These are phyloP conservation scores for Chrosomus eos DNA, from an alignment of 2,797 vertebrate genomes.

Conservation along the genomic window DNA sequence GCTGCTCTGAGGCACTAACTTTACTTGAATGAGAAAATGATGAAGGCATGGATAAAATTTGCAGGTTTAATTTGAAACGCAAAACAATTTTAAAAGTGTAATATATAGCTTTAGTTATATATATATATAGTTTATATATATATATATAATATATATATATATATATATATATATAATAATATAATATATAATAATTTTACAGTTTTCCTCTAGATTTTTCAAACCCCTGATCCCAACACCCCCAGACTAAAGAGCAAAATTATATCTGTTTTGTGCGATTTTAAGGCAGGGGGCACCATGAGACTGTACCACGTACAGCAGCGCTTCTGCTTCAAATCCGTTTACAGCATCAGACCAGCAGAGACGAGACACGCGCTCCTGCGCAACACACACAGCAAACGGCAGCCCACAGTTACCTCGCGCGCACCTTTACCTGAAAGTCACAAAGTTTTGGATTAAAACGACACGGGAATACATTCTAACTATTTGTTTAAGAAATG, in stretches of 20 bases:
- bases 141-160: too few species aligned
- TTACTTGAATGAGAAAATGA: not conserved
- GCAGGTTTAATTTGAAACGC: not conserved
- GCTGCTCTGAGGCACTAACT: not conserved
- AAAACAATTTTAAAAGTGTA: too few species aligned
- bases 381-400: not conserved
- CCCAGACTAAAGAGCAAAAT: not conserved
- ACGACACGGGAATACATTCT: not conserved
- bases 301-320: not conserved
- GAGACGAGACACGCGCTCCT: conserved; percentile 26
- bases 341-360: not conserved
- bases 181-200: too few species aligned
- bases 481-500: not conserved
- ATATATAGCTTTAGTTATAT: too few species aligned
- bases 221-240: not conserved
- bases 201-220: not conserved
- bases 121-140: too few species aligned
- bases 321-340: conserved; percentile 16
- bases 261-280: not conserved
- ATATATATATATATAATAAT: too few species aligned
- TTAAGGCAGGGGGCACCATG: conserved; percentile 28
- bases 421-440: conserved; percentile 30
- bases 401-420: not conserved
- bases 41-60: not conserved
- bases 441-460: conserved; percentile 12